Evolutionary conservation across 2,797 vertebrate species (phyloP).

Genomic region (Loriculus beryllinus): DNA sequence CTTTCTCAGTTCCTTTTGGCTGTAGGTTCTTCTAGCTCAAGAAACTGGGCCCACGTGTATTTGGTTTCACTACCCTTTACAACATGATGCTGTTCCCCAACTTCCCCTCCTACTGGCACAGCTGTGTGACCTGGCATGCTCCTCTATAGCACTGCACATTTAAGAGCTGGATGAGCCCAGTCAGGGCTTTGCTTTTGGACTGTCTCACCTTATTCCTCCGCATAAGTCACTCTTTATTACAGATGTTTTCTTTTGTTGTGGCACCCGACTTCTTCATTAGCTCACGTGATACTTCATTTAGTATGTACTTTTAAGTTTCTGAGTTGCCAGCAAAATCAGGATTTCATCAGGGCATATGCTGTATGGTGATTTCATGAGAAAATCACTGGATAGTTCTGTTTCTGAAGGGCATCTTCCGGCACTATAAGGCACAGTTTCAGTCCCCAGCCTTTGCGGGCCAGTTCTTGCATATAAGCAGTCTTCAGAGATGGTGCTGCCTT

Average conservation of each 20-base stretch:
- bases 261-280: neutral
- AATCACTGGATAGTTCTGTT: neutral
- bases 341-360: neutral
- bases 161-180: neutral
- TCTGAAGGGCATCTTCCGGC: neutral
- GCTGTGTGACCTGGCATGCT: fast-evolving
- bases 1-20: neutral
- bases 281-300: neutral
- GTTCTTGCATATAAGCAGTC: neutral
- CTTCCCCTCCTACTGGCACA: neutral
- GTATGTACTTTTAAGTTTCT: neutral
- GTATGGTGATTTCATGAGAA: neutral
- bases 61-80: neutral
- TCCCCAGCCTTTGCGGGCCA: neutral
- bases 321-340: neutral
- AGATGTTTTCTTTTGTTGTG: neutral
- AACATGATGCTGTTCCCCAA: neutral
- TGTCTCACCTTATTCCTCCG: neutral
- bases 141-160: fast-evolving
- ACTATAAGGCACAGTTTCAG: neutral
- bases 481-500: neutral
- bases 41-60: neutral
- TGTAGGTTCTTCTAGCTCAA: neutral
- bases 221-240: neutral
- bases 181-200: neutral